Evolutionary conservation across 2,797 vertebrate species (phyloP), one percentile per base, ranked within the genome.

Genomic region (Darevskia mixta): DNA sequence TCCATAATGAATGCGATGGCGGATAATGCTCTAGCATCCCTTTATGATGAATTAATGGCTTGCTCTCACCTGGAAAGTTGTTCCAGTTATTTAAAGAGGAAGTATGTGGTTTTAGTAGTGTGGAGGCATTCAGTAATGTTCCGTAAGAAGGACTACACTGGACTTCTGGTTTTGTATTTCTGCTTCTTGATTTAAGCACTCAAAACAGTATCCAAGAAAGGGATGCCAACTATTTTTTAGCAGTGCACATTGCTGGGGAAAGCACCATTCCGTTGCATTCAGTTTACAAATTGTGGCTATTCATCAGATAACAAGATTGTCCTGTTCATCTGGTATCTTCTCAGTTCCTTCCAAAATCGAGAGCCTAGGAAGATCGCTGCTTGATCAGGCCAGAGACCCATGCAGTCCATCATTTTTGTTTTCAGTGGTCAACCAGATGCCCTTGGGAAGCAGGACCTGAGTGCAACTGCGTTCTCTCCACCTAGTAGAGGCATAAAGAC

Each of bases 41-140:
- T 88, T 85, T 85, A 35, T 80, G 85, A 79, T 85, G 80, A 73
- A 35, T 73, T 80, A 88, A 88, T 85, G 77, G 55, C 69, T 64
- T 75, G 43, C 29, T 67, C 78, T 90, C 55, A 73, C 80, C 66
- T 87, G 76, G 58, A 90, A 84, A 85, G 15, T 20, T 79, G n/a
- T 43, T 41, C 5, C 49, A 79, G 41, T 49, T 41, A 69, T 72
- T n/a, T 35, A 45, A 83, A 84, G 43, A 67, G 61, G 27, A 83
- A 38, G 20, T 71, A 45, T 84, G 61, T 55, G 32, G 38, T 61
- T 66, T 32, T 73, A 81, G 58, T 35, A 80, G 75, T 41, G 69
- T 17, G 61, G 69, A 27, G 3, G 72, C 32, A 83, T 89, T 64
- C 64, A 58, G 32, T 35, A 55, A 83, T n/a, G 75, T 3, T 29